Percentiles rank a stretch among this genome's conserved stretches.
Conservation (phyloP, 2,888 invertebrate genomes). For the Pristionchus japonicus region DNA sequence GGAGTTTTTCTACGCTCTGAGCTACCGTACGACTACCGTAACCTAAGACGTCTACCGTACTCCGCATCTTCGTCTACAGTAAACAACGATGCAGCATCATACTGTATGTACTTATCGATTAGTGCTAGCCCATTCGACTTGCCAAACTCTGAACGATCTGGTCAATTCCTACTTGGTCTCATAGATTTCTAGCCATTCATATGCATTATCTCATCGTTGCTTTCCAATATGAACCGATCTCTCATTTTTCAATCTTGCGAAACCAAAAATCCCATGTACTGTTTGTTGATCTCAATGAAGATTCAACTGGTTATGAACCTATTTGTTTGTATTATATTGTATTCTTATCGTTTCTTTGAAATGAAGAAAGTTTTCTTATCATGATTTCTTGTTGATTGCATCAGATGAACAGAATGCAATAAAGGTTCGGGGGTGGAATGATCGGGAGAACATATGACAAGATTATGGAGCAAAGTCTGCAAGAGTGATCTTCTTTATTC, state of each 20-base stretch:
- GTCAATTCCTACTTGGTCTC: not conserved
- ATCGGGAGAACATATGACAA: not conserved
- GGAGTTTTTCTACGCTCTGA: slow-evolving; percentile 27
- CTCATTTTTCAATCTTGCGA: not conserved
- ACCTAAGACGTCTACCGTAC: not conserved
- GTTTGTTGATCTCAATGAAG: not conserved
- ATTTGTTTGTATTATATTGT: not conserved
- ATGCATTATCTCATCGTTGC: too few species aligned
- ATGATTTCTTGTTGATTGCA: not conserved
- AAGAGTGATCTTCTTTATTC: too few species aligned
- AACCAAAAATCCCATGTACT: not conserved
- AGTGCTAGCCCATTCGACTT: not conserved
- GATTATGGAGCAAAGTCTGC: too few species aligned
- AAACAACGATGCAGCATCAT: not conserved
- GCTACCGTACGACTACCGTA: not conserved
- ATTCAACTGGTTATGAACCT: not conserved
- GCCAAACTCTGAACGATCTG: not conserved
- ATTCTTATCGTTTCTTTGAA: not conserved
- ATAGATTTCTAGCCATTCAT: not conserved
- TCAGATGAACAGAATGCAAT: not conserved
- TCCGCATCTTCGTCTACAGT: not conserved
- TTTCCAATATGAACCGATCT: slow-evolving; percentile 13
- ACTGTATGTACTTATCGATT: not conserved
- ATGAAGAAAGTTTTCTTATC: slow-evolving; percentile 25
- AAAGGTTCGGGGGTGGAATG: not conserved